Base-by-base conservation (phyloP, 2,797 vertebrate species). In the Scolopax rusticola region DNA sequence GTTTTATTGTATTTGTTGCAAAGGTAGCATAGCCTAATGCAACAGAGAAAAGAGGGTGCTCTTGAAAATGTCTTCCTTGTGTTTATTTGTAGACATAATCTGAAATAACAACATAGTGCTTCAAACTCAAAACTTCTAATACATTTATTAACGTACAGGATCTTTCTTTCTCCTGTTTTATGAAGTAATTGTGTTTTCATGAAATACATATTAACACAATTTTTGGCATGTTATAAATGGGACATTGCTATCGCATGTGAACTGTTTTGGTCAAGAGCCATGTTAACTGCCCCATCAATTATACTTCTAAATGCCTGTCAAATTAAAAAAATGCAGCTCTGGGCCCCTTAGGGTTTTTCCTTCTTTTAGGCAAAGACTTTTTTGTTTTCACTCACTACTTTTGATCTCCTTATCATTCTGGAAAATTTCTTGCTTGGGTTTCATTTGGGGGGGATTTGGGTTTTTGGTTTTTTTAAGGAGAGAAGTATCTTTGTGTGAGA, bases 281-380 rank as follows among this genome's bases (percentile, higher is more conserved):
- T 61, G 77, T 95, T 97, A 97, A 96, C 93, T 96, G 86, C 81
- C 79, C 92, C 94, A 97, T 97, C 95, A 97, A 95, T 97, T 96
- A 96, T 78, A 53, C 84, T 91, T 96, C 87, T 95, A 97, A 97
- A 93, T 95, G 93, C 82, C 84, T 97, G 97, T 97, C 97, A 96
- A 81, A 82, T 96, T 93, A 60, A 76, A 95, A 94, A 96, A 88
- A 71, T 78, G 91, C 91, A 83, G 65, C 68, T 90, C 69, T 79
- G 56, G 50, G 65, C 83, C 90, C 87, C 89, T 94, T 83, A 91
- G 95, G 95, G 91, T 77, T 90, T 96, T 93, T 93, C 2, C 6
- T 78, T 93, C 81, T 96, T 76, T 70, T 86, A 91, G 87, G 86
- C 83, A 95, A 89, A 88, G 81, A 85, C 41, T 38, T 67, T 94